These are phyloP conservation scores for Lucilia cuprina DNA, from an alignment of 1,140 invertebrate species.

Conservation along the genomic window DNA sequence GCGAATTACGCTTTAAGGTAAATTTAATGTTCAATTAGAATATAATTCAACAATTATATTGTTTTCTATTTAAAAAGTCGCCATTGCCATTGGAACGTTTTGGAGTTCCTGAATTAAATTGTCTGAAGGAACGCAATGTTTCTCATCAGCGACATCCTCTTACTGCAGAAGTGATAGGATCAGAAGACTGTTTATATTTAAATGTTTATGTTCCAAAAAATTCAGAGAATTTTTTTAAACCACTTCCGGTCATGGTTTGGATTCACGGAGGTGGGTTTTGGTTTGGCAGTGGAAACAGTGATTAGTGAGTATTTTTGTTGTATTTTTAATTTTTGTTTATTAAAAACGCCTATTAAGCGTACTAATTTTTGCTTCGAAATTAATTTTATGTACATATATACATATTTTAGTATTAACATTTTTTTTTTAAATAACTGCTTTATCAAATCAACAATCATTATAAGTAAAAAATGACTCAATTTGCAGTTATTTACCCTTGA, in stretches of 20 bases:
- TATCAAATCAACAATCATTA: no score
- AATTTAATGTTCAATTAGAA: constrained; percentile 7
- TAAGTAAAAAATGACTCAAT: constrained; percentile 46
- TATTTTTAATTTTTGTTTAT: no score
- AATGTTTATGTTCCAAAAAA: constrained; percentile 64
- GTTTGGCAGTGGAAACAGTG: constrained; percentile 51
- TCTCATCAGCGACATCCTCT: constrained; percentile 52
- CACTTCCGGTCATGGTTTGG: constrained; percentile 70
- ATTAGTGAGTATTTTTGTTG: constrained; percentile 58
- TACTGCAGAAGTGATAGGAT: constrained; percentile 54
- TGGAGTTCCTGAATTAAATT: constrained; percentile 47
- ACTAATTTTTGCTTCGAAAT: no score
- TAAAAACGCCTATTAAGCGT: no score
- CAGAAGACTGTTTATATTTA: constrained; percentile 67
- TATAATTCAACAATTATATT: background rate
- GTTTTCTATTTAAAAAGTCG: constrained; percentile 41
- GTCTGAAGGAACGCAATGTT: constrained; percentile 49
- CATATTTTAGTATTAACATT: no score
- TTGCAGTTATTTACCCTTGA: constrained; percentile 64
- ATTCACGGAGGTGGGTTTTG: constrained; percentile 73
- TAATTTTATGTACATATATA: no score
- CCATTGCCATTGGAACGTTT: constrained; percentile 51
- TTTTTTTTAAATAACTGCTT: no score
- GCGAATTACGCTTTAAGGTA: constrained; percentile 65
- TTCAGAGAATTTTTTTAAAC: constrained; percentile 40